Evolutionary conservation across 1,140 invertebrate species (phyloP).

Genomic region (Vanessa tameamea): DNA sequence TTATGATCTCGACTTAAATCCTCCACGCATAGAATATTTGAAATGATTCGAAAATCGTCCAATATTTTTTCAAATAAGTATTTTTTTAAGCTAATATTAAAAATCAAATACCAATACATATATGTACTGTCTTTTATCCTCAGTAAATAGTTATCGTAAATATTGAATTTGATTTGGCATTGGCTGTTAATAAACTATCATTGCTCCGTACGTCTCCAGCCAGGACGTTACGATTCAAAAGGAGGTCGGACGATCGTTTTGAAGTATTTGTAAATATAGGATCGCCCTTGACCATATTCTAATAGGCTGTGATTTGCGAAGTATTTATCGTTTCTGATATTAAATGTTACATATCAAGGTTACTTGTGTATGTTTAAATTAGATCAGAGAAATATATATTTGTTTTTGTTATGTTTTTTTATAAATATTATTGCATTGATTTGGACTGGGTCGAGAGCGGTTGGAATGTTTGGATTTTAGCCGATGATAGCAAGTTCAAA

Average conservation of each 20-base stretch:
- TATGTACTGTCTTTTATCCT: background rate
- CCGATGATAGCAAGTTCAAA: too few species aligned
- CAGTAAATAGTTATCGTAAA: background rate
- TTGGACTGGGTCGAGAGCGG: too few species aligned
- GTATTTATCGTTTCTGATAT: conserved; percentile 13
- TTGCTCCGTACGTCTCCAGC: background rate
- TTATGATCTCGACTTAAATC: too few species aligned
- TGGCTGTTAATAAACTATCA: background rate
- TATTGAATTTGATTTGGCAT: background rate
- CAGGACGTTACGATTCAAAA: conserved; percentile 16
- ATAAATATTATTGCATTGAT: too few species aligned
- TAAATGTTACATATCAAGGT: conserved; percentile 8
- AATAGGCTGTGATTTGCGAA: conserved; percentile 7
- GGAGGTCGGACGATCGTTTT: conserved; percentile 25
- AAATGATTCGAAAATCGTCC: too few species aligned
- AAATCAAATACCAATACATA: too few species aligned
- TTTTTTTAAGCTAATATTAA: too few species aligned
- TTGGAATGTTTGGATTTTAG: too few species aligned
- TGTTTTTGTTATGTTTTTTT: background rate
- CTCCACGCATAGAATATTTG: too few species aligned
- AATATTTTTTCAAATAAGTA: too few species aligned
- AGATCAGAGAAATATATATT: background rate
- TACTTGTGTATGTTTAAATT: background rate
- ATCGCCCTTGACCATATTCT: conserved; percentile 26
- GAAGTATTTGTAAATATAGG: conserved; percentile 18